These are phyloP conservation scores for Muntiacus reevesi DNA, from an alignment of 2,113 vertebrate genomes.

Conservation along the genomic window DNA sequence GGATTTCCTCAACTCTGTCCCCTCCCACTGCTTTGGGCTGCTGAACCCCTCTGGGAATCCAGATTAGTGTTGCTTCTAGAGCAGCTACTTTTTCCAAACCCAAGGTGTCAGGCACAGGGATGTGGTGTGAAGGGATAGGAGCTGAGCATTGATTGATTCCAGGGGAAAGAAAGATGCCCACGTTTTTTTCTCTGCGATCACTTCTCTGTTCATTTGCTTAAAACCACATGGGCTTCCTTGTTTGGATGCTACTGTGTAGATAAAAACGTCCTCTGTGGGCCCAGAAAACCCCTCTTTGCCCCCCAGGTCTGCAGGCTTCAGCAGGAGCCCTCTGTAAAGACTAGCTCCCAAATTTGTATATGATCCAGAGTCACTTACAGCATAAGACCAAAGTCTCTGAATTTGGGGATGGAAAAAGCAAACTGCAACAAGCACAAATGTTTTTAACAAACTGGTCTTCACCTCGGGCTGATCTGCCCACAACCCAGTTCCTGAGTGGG, in stretches of 20 bases:
- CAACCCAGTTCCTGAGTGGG: neutral
- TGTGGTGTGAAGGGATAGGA: accelerated
- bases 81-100: neutral
- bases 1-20: neutral
- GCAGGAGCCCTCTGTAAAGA: neutral
- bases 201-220: neutral
- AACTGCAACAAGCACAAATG: neutral
- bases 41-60: neutral
- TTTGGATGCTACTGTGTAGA: neutral
- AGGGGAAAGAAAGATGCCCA: neutral
- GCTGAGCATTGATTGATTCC: neutral
- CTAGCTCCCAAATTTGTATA: neutral
- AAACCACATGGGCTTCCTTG: neutral
- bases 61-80: neutral
- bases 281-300: neutral
- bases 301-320: neutral
- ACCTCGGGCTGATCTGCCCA: neutral
- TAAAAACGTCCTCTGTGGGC: neutral
- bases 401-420: neutral
- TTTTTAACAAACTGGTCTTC: neutral
- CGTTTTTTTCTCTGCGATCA: neutral
- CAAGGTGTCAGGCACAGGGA: neutral
- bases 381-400: neutral
- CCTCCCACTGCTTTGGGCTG: neutral
- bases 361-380: neutral